Base-by-base conservation (phyloP, 2,888 invertebrate species). In the Dryadula phaetusa region DNA sequence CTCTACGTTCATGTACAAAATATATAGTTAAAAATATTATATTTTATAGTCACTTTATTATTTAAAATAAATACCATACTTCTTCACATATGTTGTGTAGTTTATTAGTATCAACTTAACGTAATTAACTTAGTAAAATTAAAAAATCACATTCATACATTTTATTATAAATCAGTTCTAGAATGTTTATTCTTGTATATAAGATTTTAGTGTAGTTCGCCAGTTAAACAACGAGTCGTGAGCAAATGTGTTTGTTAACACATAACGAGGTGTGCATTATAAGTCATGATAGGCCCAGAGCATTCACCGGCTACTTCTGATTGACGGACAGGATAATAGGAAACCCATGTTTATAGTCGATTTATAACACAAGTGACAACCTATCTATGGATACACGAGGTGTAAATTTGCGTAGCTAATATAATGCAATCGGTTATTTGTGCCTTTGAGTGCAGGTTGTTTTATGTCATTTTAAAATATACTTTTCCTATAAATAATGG, bases 361-460 rank as follows among this genome's bases (percentile, higher is more conserved):
- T 72, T 72, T 72, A 71, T 72, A 72, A 72, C 69, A 63, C 69
- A 71, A 71, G 71, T 71, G 71, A 71, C 71, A 71, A 67, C 53
- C 22, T 56, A 56, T 56, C 64, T 34, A 49, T 63, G 63, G 69
- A 69, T 64, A 64, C 64, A 69, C 53, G 66, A 58, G 62, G 54
- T 56, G 54, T 44, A 69, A 66, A 61, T 56, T 64, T 49, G 71
- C 69, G 71, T 69, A 64, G 62, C 71, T 66, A 71, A 71, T 69
- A 64, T 64, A 52, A 62, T 47, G 52, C 64, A 61, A 64, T 40
- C 42, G 2, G 16, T 25, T 25, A 10, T 40, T 56, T 56, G 37
- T 37, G 8, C 40, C 40, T 20, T 40, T 56, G n/a, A 40, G 37
- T 25, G 40, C 10, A 22, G 5, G 12, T 22, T n/a, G 14, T 34